Evolutionary conservation across 2,797 vertebrate species (phyloP).

Genomic region (Mormyrus proboscirostris): DNA sequence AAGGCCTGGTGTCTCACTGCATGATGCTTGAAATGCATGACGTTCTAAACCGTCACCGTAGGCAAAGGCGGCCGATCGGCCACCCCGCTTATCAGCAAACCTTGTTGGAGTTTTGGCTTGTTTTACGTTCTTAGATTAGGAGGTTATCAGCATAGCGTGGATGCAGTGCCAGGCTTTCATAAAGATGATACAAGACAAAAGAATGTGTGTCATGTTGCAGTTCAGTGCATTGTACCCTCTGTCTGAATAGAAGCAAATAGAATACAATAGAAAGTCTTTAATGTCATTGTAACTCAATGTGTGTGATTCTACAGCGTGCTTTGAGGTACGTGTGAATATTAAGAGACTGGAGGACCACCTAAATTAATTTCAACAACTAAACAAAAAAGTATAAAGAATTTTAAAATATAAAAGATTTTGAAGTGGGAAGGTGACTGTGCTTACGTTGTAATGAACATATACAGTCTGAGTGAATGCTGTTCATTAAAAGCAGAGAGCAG

Average conservation of each 20-base stretch:
- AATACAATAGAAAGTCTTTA: neutral
- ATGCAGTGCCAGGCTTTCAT: neutral
- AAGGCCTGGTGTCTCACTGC: neutral
- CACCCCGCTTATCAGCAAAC: neutral
- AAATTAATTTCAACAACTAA: neutral
- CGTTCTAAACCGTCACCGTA: neutral
- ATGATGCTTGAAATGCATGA: neutral
- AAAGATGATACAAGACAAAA: neutral
- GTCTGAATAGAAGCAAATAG: neutral
- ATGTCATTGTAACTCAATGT: neutral
- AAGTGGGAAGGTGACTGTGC: neutral
- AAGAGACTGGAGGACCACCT: neutral
- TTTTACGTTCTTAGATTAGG: neutral
- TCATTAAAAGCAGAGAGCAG: neutral
- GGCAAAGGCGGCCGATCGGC: no score
- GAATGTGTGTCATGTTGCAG: neutral
- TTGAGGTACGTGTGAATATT: neutral
- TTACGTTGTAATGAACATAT: neutral
- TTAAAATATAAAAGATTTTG: neutral
- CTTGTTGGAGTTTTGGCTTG: neutral
- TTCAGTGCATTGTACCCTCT: neutral
- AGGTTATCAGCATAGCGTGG: neutral
- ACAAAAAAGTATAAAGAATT: neutral
- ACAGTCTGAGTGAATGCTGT: neutral
- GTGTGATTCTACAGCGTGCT: neutral